phyloP scores from a whole-genome alignment of 2,888 invertebrate species.

The Eubasilissa splendida region DNA sequence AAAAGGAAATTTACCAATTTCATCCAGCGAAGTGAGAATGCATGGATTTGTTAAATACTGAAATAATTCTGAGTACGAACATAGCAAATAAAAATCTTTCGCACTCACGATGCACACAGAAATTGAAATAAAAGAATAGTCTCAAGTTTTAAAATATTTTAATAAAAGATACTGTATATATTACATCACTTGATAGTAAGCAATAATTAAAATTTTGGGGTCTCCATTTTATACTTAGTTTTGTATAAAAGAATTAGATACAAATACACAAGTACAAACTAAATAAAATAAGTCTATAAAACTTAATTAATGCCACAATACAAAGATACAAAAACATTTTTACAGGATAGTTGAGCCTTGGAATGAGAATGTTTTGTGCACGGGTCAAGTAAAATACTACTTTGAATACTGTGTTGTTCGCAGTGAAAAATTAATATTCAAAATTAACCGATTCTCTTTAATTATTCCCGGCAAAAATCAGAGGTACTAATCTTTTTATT shows the following conservation, averaged over 20 bases:
- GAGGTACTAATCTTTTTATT: no score
- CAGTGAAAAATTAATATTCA: no score
- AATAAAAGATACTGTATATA: constrained; percentile 59
- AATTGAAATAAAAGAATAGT: neutral
- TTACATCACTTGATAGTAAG: constrained; percentile 59
- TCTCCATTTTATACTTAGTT: constrained; percentile 46
- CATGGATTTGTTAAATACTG: no score
- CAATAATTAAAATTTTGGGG: constrained; percentile 53
- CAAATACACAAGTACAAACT: constrained; percentile 59
- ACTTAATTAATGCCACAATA: constrained; percentile 59
- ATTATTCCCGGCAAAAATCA: no score
- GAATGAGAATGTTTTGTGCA: constrained; percentile 49
- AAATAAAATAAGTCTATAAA: constrained; percentile 53
- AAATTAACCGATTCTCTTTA: no score
- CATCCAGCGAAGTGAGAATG: no score
- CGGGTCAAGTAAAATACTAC: neutral
- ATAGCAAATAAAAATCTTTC: no score
- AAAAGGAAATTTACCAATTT: no score
- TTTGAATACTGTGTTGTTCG: no score
- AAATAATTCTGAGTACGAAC: no score
- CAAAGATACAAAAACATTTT: constrained; percentile 58
- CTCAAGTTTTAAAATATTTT: constrained; percentile 54
- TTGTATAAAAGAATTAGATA: constrained; percentile 56
- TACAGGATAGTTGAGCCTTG: constrained; percentile 52
- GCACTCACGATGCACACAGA: neutral